Conservation (phyloP, 2,888 invertebrate species). For the Drosophila subsilvestris region DNA sequence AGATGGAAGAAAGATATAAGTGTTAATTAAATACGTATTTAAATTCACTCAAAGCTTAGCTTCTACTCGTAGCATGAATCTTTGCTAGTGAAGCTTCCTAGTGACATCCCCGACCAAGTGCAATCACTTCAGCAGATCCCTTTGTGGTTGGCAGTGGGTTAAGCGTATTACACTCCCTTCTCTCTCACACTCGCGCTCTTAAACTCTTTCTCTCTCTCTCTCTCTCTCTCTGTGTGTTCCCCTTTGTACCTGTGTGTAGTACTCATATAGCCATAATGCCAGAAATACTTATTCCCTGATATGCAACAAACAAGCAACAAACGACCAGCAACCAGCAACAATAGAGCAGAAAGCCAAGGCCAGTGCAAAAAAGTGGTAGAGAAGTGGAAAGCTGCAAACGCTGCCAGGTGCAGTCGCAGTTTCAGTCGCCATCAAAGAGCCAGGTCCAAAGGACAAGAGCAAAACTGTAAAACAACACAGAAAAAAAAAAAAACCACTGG, state of each 20-base stretch:
- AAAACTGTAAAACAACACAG: slow-evolving; percentile 29
- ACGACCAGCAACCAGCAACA: slow-evolving; percentile 26
- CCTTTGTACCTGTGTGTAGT: slow-evolving; percentile 26
- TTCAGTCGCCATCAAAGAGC: slow-evolving; percentile 63
- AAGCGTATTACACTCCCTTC: slow-evolving; percentile 63
- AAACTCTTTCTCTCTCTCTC: slow-evolving; percentile 2
- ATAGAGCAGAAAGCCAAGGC: slow-evolving; percentile 56
- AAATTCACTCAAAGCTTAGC: too few relatives aligned
- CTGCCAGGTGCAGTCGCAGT: slow-evolving; percentile 44
- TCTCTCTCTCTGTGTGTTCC: slow-evolving; percentile 1
- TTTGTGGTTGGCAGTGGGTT: slow-evolving; percentile 60
- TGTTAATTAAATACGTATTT: too few relatives aligned
- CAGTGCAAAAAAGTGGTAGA: slow-evolving; percentile 61
- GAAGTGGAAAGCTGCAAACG: slow-evolving; percentile 49
- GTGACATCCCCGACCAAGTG: not conserved
- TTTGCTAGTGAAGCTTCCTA: not conserved
- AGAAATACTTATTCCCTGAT: slow-evolving; percentile 63
- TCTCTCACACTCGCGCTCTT: not conserved
- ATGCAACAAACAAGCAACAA: slow-evolving; percentile 69
- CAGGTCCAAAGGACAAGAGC: slow-evolving; percentile 67
- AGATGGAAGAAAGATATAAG: too few relatives aligned
- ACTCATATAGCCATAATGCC: slow-evolving; percentile 61
- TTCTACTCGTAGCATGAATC: not conserved
- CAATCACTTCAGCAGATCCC: slow-evolving; percentile 39
- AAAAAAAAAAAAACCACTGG: slow-evolving; percentile 29